Evolutionary conservation across 1,140 invertebrate genomes (phyloP), one percentile per base, ranked within the genome.

Genomic region (Globodera rostochiensis): DNA sequence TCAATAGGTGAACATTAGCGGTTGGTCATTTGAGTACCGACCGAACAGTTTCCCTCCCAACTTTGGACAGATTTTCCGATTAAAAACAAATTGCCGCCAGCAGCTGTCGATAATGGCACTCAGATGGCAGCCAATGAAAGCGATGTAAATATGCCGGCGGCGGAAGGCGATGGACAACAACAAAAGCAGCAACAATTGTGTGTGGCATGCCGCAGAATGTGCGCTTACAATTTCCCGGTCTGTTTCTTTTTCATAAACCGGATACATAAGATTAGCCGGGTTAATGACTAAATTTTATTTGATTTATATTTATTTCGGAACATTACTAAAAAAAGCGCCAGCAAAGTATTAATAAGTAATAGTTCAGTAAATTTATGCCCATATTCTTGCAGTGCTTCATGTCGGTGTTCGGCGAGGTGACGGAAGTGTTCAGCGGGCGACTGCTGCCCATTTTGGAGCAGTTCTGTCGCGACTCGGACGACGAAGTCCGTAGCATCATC

Each of bases 141-240:
- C 57, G 19, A 64, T 64, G 11, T 7, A 60, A 47, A 76, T 36
- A 36, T 36, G 36, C 36, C 36, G 36, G 36, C 36, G 36, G 36
- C 36, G 1, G 36, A 0, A 36, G 36, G 36, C 60, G 15, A 21
- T 36, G 46, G 8, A 15, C 66, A 78, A 19, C 57, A 64, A 64
- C 57, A 64, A 71, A 47, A 71, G 1, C 69, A 19, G 21, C 50
- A 69, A 69, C 66, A 77, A 49, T 69, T 86, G 49, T 50, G 79
- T 49, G 64, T 86, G 47, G 60, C 74, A 73, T 90, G 90, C 76
- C 81, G 91, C 80, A 87, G 86, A 83, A 90, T 91, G 86, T 90
- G 90, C 86, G 91, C 91, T 77, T 91, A 89, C 85, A 91, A 91
- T 83, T 90, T 91, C 84, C 91, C 91, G 64, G 91, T 91, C 84